Evolutionary conservation across 2,888 invertebrate genomes (phyloP).

Genomic region (Rosalia funebris): DNA sequence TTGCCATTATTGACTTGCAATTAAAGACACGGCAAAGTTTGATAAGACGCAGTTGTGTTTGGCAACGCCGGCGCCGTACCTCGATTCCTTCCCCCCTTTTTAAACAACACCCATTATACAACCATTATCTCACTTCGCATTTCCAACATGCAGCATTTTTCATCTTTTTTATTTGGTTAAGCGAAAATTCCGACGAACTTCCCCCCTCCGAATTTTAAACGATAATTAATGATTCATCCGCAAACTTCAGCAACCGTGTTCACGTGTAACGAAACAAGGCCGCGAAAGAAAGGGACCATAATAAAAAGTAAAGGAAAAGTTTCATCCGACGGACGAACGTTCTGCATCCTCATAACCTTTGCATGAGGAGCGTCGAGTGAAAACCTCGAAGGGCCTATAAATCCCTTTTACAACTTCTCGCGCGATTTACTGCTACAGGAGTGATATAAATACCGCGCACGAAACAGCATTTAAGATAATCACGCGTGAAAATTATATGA

Average conservation of each 20-base stretch:
- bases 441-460: too few relatives aligned
- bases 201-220: background rate
- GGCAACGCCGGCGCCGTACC: too few relatives aligned
- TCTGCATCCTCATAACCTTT: slow-evolving; percentile 24
- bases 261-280: background rate
- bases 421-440: slow-evolving; percentile 35
- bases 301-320: slow-evolving; percentile 7
- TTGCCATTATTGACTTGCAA: too few relatives aligned
- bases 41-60: too few relatives aligned
- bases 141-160: too few relatives aligned
- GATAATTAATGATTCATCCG: background rate
- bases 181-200: background rate
- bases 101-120: too few relatives aligned
- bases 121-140: too few relatives aligned
- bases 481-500: slow-evolving; percentile 10
- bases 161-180: too few relatives aligned
- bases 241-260: too few relatives aligned
- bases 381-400: slow-evolving; percentile 34
- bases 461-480: slow-evolving; percentile 18
- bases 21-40: too few relatives aligned
- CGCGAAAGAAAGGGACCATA: background rate
- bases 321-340: background rate
- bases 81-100: too few relatives aligned
- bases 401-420: slow-evolving; percentile 33
- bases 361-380: slow-evolving; percentile 26